phyloP scores from a whole-genome alignment of 2,797 vertebrate genomes.

The Austrolebias charrua region DNA sequence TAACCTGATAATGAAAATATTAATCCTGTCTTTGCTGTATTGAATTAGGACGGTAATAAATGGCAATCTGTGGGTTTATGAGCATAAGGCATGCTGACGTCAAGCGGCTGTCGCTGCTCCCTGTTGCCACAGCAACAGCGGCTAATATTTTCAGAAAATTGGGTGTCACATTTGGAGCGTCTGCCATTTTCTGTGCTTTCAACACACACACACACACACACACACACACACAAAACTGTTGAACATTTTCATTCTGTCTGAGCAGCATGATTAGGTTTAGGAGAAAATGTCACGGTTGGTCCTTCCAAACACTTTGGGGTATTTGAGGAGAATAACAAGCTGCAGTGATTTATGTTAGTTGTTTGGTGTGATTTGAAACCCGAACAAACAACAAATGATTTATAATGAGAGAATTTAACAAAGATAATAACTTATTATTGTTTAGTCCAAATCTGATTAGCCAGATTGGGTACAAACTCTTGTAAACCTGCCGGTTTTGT shows the following conservation, averaged over 20 bases:
- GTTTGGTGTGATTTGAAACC: constrained; percentile 13
- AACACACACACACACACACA: constrained; percentile 65
- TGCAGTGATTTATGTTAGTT: constrained; percentile 13
- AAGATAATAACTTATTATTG: background rate
- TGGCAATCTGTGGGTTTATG: constrained; percentile 70
- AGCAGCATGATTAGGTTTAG: constrained; percentile 51
- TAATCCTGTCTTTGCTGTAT: constrained; percentile 29
- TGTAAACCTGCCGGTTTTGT: background rate
- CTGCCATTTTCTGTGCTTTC: constrained; percentile 75
- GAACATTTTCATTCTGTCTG: constrained; percentile 57
- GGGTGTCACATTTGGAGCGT: constrained; percentile 77
- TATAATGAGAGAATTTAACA: constrained; percentile 3
- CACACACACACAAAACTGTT: constrained; percentile 42
- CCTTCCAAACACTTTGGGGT: constrained; percentile 14
- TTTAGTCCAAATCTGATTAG: constrained; percentile 22
- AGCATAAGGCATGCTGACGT: constrained; percentile 72
- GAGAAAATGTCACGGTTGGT: constrained; percentile 45
- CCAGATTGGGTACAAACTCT: background rate
- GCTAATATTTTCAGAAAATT: constrained; percentile 81
- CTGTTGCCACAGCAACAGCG: constrained; percentile 81
- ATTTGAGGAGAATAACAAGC: constrained; percentile 21
- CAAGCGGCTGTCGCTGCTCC: constrained; percentile 68
- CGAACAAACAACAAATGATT: constrained; percentile 9
- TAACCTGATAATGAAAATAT: constrained; percentile 18
- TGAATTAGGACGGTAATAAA: constrained; percentile 39